These are phyloP conservation scores for Hyperoplus immaculatus DNA, from an alignment of 2,797 vertebrate genomes.

Conservation along the genomic window DNA sequence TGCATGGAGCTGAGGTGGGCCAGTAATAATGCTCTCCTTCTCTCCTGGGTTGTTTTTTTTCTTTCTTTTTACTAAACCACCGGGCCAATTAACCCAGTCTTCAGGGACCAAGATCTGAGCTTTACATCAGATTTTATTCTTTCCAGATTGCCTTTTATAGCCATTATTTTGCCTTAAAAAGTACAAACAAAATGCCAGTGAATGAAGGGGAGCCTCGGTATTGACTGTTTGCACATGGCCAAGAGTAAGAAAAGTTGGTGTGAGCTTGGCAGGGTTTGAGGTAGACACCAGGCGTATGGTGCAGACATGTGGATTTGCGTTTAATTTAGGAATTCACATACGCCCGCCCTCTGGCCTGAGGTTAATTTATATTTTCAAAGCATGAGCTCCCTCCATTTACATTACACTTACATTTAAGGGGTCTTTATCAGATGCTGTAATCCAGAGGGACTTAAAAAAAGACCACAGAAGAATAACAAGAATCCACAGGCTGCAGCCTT, in stretches of 20 bases:
- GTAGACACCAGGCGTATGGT: slow-evolving; percentile 59
- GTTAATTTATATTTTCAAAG: slow-evolving; percentile 64
- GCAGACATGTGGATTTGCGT: slow-evolving; percentile 71
- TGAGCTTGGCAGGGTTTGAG: slow-evolving; percentile 56
- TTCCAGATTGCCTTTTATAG: slow-evolving; percentile 87
- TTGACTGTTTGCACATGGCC: slow-evolving; percentile 82
- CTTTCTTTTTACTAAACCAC: slow-evolving; percentile 81
- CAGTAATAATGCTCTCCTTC: slow-evolving; percentile 82
- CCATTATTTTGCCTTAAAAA: slow-evolving; percentile 85
- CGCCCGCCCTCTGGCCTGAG: slow-evolving; percentile 50
- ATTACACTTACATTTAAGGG: slow-evolving; percentile 59
- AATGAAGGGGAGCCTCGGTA: slow-evolving; percentile 76
- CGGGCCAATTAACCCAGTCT: slow-evolving; percentile 84
- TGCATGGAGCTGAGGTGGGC: slow-evolving; percentile 82
- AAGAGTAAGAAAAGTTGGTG: slow-evolving; percentile 61
- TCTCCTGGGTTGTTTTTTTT: slow-evolving; percentile 77
- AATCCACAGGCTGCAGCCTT: slow-evolving; percentile 60
- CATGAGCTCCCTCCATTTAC: slow-evolving; percentile 60
- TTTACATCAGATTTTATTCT: slow-evolving; percentile 85
- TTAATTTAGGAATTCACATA: slow-evolving; percentile 72
- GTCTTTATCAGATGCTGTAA: slow-evolving; percentile 63
- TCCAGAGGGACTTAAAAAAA: slow-evolving; percentile 59
- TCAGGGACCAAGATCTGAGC: slow-evolving; percentile 85
- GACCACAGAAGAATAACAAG: slow-evolving; percentile 68
- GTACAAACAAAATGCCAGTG: slow-evolving; percentile 86